These are phyloP conservation scores for Drosophila triauraria DNA, from an alignment of 1,140 invertebrate species.

Conservation along the genomic window DNA sequence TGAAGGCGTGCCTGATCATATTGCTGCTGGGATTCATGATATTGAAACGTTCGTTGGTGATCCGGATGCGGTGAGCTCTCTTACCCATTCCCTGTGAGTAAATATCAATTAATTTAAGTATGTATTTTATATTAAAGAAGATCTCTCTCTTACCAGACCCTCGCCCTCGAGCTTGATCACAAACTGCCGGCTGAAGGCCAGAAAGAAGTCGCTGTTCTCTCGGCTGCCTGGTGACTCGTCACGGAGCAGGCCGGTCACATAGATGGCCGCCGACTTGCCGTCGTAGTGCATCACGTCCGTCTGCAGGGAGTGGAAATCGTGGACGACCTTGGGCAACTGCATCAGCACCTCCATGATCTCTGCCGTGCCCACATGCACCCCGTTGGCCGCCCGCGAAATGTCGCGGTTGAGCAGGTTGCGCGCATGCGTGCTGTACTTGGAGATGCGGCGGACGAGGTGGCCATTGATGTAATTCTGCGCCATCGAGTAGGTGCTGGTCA, in stretches of 20 bases:
- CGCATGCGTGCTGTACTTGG: conserved; percentile 53
- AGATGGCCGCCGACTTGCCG: conserved; percentile 29
- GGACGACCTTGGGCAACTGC: conserved; percentile 56
- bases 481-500: conserved; percentile 63
- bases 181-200: conserved; percentile 64
- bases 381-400: conserved; percentile 25
- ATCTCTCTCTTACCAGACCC: conserved; percentile 30
- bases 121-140: not conserved
- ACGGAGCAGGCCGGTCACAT: conserved; percentile 51
- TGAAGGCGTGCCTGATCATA: conserved; percentile 58
- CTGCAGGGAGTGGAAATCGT: conserved; percentile 69
- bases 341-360: conserved; percentile 66
- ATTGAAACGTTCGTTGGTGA: conserved; percentile 67
- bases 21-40: conserved; percentile 57
- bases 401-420: conserved; percentile 54
- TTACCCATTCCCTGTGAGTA: conserved; percentile 50
- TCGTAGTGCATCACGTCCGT: conserved; percentile 70
- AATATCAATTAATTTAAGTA: not conserved
- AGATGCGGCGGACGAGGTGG: conserved; percentile 54
- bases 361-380: conserved; percentile 33
- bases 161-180: conserved; percentile 46
- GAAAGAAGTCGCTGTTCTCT: conserved; percentile 7
- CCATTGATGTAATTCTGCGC: conserved; percentile 20
- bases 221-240: conserved; percentile 29
- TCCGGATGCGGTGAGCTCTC: conserved; percentile 40